These are phyloP conservation scores for Thecocarcelia acutangulata DNA, from an alignment of 2,888 invertebrate species.

Conservation along the genomic window DNA sequence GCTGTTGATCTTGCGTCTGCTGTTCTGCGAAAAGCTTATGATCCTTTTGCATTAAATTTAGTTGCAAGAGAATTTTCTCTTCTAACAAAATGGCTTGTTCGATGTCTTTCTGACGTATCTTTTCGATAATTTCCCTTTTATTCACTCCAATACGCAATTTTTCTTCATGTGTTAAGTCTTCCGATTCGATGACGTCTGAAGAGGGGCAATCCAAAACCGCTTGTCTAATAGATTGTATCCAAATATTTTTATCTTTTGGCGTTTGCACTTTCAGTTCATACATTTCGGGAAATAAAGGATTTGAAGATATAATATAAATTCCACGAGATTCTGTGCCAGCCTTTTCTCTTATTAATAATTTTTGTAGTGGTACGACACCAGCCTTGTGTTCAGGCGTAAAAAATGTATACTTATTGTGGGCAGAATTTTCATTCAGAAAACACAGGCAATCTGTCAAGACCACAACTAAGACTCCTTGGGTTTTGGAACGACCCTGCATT, in stretches of 20 bases:
- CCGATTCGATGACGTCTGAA: conserved; percentile 88
- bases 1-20: conserved; percentile 60
- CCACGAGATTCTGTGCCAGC: conserved; percentile 94
- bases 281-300: conserved; percentile 96
- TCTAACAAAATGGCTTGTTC: conserved; percentile 93
- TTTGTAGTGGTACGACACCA: conserved; percentile 95
- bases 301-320: conserved; percentile 95
- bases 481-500: conserved; percentile 95
- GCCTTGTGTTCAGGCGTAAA: conserved; percentile 97
- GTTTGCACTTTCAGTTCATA: conserved; percentile 94
- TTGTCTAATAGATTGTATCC: conserved; percentile 92
- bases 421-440: conserved; percentile 95
- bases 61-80: conserved; percentile 92
- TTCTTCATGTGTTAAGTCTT: conserved; percentile 89
- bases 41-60: conserved; percentile 86
- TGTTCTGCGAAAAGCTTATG: conserved; percentile 84
- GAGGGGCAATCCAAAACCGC: conserved; percentile 92
- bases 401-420: conserved; percentile 93
- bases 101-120: conserved; percentile 92
- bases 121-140: conserved; percentile 84
- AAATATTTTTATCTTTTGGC: conserved; percentile 93
- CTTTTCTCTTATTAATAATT: conserved; percentile 95
- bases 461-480: conserved; percentile 93
- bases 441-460: conserved; percentile 95
- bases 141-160: conserved; percentile 83